phyloP scores from a whole-genome alignment of 1,140 invertebrate species.

The Meloidogyne chitwoodi region DNA sequence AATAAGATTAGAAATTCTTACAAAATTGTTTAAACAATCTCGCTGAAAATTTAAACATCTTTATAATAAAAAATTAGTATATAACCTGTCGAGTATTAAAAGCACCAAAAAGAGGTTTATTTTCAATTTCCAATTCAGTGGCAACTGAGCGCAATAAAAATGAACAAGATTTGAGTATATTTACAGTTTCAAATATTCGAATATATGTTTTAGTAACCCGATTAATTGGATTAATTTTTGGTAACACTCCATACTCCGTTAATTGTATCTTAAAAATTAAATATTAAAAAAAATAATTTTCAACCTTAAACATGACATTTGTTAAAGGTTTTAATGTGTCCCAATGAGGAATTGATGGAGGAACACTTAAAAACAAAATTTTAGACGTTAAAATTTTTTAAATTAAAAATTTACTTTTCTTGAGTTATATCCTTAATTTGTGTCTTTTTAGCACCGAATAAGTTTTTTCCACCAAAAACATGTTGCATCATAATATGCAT shows the following conservation, averaged over 20 bases:
- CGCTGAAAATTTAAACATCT: constrained; percentile 18
- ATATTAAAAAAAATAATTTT: not conserved
- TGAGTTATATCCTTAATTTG: constrained; percentile 3
- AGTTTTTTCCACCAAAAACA: not conserved
- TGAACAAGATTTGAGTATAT: constrained; percentile 44
- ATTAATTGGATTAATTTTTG: not conserved
- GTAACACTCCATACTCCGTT: not conserved
- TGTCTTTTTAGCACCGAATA: not conserved
- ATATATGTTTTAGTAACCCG: not conserved
- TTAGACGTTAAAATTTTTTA: not conserved
- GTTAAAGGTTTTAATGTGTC: constrained; percentile 7
- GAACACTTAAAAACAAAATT: not conserved
- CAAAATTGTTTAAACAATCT: constrained; percentile 48
- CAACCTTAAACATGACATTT: not conserved
- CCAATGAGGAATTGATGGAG: constrained; percentile 11
- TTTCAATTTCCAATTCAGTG: constrained; percentile 45
- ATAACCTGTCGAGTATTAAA: constrained; percentile 52
- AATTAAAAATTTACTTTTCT: not conserved
- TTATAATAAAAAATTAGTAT: not conserved
- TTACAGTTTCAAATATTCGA: constrained; percentile 18
- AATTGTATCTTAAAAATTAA: not conserved
- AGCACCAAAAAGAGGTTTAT: constrained; percentile 57
- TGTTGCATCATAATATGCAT: constrained; percentile 7
- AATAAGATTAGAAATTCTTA: constrained; percentile 42
- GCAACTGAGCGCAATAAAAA: constrained; percentile 48